These are phyloP conservation scores for Sphaeridia pumilis DNA, from an alignment of 2,888 invertebrate species.

Conservation along the genomic window DNA sequence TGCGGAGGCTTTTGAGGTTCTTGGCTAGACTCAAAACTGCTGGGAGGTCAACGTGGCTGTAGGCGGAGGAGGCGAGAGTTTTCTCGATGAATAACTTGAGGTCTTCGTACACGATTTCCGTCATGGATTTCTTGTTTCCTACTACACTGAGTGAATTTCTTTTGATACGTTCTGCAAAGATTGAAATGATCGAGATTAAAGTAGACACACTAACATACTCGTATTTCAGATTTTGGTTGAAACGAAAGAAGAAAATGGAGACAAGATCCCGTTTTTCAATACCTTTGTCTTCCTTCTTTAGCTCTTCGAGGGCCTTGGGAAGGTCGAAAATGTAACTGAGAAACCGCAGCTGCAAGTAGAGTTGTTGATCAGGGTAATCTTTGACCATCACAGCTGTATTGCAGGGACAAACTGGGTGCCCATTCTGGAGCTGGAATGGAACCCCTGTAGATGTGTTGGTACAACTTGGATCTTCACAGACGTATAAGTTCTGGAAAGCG, in stretches of 20 bases:
- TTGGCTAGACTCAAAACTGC: too few relatives aligned
- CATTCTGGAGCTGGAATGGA: slow-evolving; percentile 47
- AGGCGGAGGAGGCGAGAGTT: slow-evolving; percentile 2
- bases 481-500: slow-evolving; percentile 52
- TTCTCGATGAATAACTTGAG: neutral
- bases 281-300: slow-evolving; percentile 40
- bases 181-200: too few relatives aligned
- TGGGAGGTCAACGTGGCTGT: slow-evolving; percentile 3
- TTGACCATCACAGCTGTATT: slow-evolving; percentile 46
- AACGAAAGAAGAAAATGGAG: too few relatives aligned
- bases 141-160: too few relatives aligned
- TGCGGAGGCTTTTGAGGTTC: too few relatives aligned
- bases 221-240: too few relatives aligned
- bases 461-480: slow-evolving; percentile 85
- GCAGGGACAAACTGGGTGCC: slow-evolving; percentile 66
- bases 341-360: slow-evolving; percentile 74
- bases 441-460: slow-evolving; percentile 54
- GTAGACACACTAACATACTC: too few relatives aligned
- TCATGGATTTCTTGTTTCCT: too few relatives aligned
- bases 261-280: too few relatives aligned
- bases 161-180: too few relatives aligned
- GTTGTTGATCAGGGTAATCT: slow-evolving; percentile 65
- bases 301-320: slow-evolving; percentile 41
- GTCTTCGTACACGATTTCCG: neutral
- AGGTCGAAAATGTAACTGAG: slow-evolving; percentile 67